Evolutionary conservation across 2,888 invertebrate genomes (phyloP), one percentile per base, ranked within the genome.

Genomic region (Tuberolachnus salignus): DNA sequence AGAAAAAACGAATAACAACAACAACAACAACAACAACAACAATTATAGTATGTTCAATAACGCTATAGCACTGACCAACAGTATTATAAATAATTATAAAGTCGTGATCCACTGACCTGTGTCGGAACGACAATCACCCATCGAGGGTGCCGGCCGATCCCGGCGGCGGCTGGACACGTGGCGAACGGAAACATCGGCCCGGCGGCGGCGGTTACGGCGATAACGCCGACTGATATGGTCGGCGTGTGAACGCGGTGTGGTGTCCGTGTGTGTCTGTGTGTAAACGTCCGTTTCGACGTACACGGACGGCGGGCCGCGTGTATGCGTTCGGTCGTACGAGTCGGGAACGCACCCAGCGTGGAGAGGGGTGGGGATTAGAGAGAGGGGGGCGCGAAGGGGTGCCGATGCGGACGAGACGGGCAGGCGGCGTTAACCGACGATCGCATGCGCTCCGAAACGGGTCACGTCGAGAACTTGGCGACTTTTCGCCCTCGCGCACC

Each of bases 361-460:
- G n/a, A n/a, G 44, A 19, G 26, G 44, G 19, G 53, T 23, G 14
- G 44, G 16, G 26, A 19, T 11, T 9, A n/a, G n/a, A n/a, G n/a
- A n/a, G n/a, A n/a, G n/a, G n/a, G 16, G 42, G 26, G 61, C 14
- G 42, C 1, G 16, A 14, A 1, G n/a, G 10, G 23, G 23, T 3
- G 26, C 21, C 13, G 11, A 16, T 1, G 34, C 13, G 6, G 14
- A 11, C 21, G 23, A 8, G 44, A 9, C 10, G 34, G 26, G 11
- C 14, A 16, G 9, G 72, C 49, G 72, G 61, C 10, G 61, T n/a
- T 61, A 59, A 61, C 61, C 72, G 44, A n/a, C 46, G 57, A 75
- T 66, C 75, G 66, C 75, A 75, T 75, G 75, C 75, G 75, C 75
- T 57, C 16, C 59, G 19, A 78, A 67, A 78, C 67, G 21, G 75